Evolutionary conservation across 1,140 invertebrate species (phyloP).

Genomic region (Drosophila sp.): DNA sequence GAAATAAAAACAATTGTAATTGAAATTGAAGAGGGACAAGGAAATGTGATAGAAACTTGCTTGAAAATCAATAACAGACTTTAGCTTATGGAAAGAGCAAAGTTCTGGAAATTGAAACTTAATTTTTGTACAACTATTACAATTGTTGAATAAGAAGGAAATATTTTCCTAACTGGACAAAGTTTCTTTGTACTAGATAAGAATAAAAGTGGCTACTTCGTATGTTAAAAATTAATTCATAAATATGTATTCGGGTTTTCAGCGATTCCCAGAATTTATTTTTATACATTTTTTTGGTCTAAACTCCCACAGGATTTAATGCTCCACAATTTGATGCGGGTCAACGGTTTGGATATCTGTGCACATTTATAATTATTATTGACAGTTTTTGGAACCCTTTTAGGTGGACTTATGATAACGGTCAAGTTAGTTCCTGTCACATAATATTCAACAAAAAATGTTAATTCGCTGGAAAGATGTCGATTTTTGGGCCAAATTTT

Average conservation of each 20-base stretch:
- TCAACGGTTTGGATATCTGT: conserved; percentile 25
- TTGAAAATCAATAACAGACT: conserved; percentile 21
- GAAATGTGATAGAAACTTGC: conserved; percentile 26
- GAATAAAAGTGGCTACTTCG: no score
- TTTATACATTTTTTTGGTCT: not conserved
- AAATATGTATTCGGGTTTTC: conserved; percentile 3
- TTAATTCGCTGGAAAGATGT: no score
- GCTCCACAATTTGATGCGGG: conserved; percentile 55
- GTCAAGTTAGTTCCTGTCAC: conserved; percentile 58
- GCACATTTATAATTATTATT: conserved; percentile 73
- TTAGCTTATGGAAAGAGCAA: not conserved
- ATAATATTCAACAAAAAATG: conserved; percentile 36
- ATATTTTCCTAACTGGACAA: no score
- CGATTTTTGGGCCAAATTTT: conserved; percentile 31
- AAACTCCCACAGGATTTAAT: conserved; percentile 8
- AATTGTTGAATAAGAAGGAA: no score
- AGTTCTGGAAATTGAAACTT: conserved; percentile 9
- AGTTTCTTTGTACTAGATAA: no score
- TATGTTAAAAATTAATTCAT: no score
- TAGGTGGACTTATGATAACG: conserved; percentile 52
- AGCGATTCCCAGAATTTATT: not conserved
- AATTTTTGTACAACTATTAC: no score
- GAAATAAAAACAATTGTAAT: conserved; percentile 64
- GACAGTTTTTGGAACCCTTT: conserved; percentile 55
- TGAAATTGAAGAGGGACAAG: conserved; percentile 50